phyloP scores from a whole-genome alignment of 2,888 invertebrate species.

The Malthinus seriepunctatus region DNA sequence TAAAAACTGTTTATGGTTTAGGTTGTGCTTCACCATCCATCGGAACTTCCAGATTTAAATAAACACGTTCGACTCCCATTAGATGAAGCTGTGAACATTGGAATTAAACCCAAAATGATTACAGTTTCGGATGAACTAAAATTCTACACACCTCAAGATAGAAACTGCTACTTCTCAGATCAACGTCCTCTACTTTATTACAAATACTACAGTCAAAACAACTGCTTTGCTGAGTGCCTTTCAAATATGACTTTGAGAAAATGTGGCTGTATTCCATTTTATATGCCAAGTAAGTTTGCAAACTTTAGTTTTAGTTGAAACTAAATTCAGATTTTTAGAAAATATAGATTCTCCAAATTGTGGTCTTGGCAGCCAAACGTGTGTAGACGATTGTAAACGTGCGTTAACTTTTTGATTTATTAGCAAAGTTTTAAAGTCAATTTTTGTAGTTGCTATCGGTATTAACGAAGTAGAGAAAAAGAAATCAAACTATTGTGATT shows the following conservation, averaged over 20 bases:
- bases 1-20: conserved; percentile 36
- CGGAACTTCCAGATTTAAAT: conserved; percentile 67
- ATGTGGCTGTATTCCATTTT: conserved; percentile 58
- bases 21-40: conserved; percentile 69
- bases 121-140: conserved; percentile 68
- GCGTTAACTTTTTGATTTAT: neutral
- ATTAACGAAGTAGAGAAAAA: neutral
- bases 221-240: conserved; percentile 72
- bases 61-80: conserved; percentile 71
- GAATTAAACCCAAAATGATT: conserved; percentile 72
- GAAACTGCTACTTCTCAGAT: conserved; percentile 68
- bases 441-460: neutral
- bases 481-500: conserved; percentile 1
- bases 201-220: conserved; percentile 69
- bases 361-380: conserved; percentile 13
- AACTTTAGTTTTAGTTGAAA: neutral
- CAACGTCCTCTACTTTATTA: conserved; percentile 67
- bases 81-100: conserved; percentile 68
- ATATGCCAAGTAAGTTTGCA: conserved; percentile 62
- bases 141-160: conserved; percentile 63
- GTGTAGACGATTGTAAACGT: conserved; percentile 8
- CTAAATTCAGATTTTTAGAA: conserved; percentile 16
- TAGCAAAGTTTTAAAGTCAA: neutral
- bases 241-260: conserved; percentile 64
- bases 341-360: conserved; percentile 25